Conservation (phyloP, 1,140 invertebrate species). For the Seison nebaliae region DNA sequence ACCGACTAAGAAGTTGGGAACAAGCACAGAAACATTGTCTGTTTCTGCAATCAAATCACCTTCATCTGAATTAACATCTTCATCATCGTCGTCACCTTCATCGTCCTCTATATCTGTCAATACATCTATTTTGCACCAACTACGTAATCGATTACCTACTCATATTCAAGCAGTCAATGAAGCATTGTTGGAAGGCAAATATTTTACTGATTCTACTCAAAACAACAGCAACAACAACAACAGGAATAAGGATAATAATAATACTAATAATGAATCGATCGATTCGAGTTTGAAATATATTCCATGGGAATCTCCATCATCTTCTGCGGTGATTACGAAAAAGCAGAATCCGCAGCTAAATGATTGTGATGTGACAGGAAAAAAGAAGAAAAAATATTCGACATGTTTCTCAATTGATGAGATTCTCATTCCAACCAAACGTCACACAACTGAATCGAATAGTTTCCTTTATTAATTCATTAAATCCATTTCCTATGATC, state of each 20-base stretch:
- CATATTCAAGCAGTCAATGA: too few species aligned
- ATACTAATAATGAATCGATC: too few species aligned
- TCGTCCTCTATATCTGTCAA: slow-evolving; percentile 1
- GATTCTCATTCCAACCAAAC: neutral
- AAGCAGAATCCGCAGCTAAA: neutral
- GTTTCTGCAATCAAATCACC: slow-evolving; percentile 4
- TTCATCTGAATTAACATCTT: slow-evolving; percentile 1
- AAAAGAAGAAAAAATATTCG: slow-evolving; percentile 9
- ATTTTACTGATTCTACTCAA: neutral
- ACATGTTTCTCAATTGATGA: slow-evolving; percentile 16
- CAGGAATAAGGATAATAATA: neutral
- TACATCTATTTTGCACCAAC: neutral
- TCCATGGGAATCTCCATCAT: too few species aligned
- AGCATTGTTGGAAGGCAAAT: neutral
- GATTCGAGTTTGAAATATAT: too few species aligned
- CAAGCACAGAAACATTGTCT: neutral
- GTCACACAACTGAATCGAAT: too few species aligned
- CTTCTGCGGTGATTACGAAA: neutral
- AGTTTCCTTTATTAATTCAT: too few species aligned
- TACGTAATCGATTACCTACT: too few species aligned
- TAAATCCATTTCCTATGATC: too few species aligned
- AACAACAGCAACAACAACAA: neutral
- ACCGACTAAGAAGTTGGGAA: too few species aligned
- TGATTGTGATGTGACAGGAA: neutral
- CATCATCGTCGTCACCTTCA: neutral